Percentiles rank a stretch among this genome's conserved stretches.
phyloP scores from a whole-genome alignment of 2,113 vertebrate species.

The Poeciliopsis occidentalis region DNA sequence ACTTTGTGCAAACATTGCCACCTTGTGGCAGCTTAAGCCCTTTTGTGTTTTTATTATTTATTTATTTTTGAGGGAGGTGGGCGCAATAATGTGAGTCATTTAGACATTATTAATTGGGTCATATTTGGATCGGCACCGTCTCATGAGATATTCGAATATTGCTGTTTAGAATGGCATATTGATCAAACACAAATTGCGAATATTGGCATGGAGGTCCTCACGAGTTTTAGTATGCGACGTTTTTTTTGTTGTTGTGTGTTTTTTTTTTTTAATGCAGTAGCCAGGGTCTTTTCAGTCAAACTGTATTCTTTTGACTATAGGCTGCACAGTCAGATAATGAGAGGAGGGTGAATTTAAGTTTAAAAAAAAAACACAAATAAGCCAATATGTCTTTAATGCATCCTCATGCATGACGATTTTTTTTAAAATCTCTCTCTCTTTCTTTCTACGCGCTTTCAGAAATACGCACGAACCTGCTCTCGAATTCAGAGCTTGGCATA shows the following conservation, averaged over 20 bases:
- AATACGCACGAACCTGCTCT: conserved; percentile 47
- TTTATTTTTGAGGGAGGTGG: conserved; percentile 43
- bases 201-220: conserved; percentile 2
- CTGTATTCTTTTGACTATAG: conserved; percentile 32
- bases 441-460: conserved; percentile 31
- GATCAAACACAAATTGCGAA: not conserved
- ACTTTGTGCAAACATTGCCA: conserved; percentile 97
- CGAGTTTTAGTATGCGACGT: conserved; percentile 35
- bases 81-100: conserved; percentile 65
- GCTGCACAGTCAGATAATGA: conserved; percentile 15
- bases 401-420: conserved; percentile 19
- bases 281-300: conserved; percentile 27
- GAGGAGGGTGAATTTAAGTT: conserved; percentile 8
- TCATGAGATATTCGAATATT: conserved; percentile 28
- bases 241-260: conserved; percentile 31
- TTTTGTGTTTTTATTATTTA: conserved; percentile 66
- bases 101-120: conserved; percentile 65
- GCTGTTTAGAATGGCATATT: conserved; percentile 25
- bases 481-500: conserved; percentile 59
- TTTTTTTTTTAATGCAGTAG: conserved; percentile 52
- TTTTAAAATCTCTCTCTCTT: not conserved
- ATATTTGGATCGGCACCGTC: conserved; percentile 33
- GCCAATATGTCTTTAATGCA: not conserved
- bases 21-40: conserved; percentile 84
- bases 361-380: too few species aligned